Evolutionary conservation across 2,113 vertebrate species (phyloP).

Genomic region (Chunga burmeisteri): DNA sequence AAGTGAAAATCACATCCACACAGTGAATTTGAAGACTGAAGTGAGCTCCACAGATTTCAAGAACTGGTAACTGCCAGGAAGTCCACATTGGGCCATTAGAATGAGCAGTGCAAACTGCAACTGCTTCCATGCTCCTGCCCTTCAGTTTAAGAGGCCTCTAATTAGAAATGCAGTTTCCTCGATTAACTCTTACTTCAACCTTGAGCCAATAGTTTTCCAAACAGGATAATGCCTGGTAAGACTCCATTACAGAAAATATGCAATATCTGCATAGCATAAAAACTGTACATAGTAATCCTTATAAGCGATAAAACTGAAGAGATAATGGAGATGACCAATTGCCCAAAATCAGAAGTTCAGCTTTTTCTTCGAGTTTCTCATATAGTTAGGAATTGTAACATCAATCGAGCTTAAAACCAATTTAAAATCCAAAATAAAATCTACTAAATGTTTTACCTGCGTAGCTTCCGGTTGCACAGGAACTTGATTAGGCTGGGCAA

Average conservation of each 20-base stretch:
- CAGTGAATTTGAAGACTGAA: not conserved
- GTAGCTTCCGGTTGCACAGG: constrained; percentile 88
- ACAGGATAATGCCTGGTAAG: not conserved
- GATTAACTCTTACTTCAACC: not conserved
- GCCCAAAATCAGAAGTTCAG: not conserved
- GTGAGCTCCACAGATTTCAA: not conserved
- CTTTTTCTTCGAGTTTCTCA: not conserved
- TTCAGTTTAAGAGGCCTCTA: not conserved
- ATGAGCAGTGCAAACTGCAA: not conserved
- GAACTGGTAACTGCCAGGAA: not conserved
- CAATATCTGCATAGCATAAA: not conserved
- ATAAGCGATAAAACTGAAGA: not conserved
- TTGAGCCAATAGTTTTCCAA: not conserved
- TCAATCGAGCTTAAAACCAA: not conserved
- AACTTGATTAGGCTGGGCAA: constrained; percentile 84
- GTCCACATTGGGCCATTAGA: not conserved
- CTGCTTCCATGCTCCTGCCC: not conserved
- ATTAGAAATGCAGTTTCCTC: not conserved
- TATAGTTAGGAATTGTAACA: not conserved
- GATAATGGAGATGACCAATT: fast-evolving
- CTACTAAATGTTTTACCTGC: constrained; percentile 75
- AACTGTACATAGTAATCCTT: not conserved
- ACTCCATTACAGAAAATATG: not conserved
- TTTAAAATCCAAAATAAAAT: not conserved
- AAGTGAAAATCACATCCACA: not conserved